These are phyloP conservation scores for Rhinoraja longicauda DNA, from an alignment of 2,797 vertebrate genomes.

Conservation along the genomic window DNA sequence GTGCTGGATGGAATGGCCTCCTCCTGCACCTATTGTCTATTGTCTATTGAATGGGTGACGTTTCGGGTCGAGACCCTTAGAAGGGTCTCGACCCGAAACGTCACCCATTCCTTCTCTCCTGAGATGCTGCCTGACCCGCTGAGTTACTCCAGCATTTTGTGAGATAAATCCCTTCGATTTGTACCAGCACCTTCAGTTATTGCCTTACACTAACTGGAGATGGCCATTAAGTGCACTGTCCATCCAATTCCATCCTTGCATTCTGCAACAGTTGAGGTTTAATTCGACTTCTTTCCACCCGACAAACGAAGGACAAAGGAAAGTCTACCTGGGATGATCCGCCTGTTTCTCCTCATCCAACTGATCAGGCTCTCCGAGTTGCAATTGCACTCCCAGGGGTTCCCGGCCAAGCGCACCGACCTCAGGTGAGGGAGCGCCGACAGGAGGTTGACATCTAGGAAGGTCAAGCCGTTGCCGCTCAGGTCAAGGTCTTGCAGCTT, in stretches of 20 bases:
- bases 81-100: no score
- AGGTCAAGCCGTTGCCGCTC: background rate
- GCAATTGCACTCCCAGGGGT: conserved; percentile 25
- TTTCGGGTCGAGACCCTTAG: no score
- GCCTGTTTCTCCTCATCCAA: conserved; percentile 2
- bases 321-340: conserved; percentile 18
- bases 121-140: no score
- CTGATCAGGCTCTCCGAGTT: background rate
- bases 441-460: background rate
- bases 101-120: no score
- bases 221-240: background rate
- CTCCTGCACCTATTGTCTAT: no score
- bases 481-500: conserved; percentile 32
- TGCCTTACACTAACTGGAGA: no score
- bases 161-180: no score
- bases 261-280: background rate
- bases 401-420: background rate
- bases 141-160: no score
- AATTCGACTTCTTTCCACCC: background rate
- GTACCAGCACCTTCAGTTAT: no score
- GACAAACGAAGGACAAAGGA: background rate
- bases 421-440: background rate
- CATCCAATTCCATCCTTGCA: background rate
- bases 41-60: no score
- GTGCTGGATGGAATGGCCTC: no score